Conservation (phyloP, 2,888 invertebrate species). For the Epirrhoe tristata region DNA sequence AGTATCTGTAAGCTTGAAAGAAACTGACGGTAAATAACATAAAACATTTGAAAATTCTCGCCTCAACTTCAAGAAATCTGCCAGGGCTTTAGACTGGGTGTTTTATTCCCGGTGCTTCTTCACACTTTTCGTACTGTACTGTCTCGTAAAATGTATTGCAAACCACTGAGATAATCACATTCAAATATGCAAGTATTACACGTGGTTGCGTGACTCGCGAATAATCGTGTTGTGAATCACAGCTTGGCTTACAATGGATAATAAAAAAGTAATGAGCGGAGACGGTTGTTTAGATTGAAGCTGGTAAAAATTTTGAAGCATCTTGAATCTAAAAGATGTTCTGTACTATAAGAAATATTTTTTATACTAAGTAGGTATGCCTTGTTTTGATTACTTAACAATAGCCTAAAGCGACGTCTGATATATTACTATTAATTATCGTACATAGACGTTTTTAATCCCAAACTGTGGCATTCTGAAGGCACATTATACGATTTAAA, state of each 20-base stretch:
- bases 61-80: too few relatives aligned
- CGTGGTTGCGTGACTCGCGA: conserved; percentile 24
- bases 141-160: conserved; percentile 13
- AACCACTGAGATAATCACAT: conserved; percentile 22
- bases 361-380: too few relatives aligned
- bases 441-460: too few relatives aligned
- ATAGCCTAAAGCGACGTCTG: too few relatives aligned
- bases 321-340: neutral
- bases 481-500: too few relatives aligned
- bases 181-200: conserved; percentile 26
- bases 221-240: conserved; percentile 33
- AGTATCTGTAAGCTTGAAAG: too few relatives aligned
- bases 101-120: neutral
- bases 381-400: too few relatives aligned
- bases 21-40: neutral
- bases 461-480: too few relatives aligned
- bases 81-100: neutral
- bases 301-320: conserved; percentile 8
- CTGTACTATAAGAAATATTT: too few relatives aligned
- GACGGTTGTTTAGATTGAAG: conserved; percentile 14
- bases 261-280: conserved; percentile 29
- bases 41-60: neutral
- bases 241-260: conserved; percentile 33
- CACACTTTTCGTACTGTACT: neutral
- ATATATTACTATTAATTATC: too few relatives aligned